These are phyloP conservation scores for Orycteropus afer DNA, from an alignment of 2,113 vertebrate genomes.

Conservation along the genomic window DNA sequence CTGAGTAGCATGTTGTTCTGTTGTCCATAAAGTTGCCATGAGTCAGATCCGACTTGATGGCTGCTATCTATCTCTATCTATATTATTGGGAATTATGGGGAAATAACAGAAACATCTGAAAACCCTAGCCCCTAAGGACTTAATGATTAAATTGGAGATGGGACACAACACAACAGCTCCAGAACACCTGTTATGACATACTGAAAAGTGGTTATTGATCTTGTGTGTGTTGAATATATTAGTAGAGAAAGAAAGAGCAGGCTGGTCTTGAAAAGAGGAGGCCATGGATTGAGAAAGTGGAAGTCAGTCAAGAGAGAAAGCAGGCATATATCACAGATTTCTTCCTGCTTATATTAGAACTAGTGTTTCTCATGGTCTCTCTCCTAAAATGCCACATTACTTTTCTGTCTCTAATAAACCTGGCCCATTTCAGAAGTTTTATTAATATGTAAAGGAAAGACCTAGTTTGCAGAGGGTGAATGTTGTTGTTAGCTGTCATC, in stretches of 20 bases:
- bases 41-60: not conserved
- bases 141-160: not conserved
- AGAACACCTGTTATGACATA: not conserved
- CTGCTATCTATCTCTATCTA: not conserved
- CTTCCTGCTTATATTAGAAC: not conserved
- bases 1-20: not conserved
- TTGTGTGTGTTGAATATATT: rapidly evolving
- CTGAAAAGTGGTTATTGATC: not conserved
- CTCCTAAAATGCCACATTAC: not conserved
- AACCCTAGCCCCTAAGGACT: not conserved
- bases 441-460: not conserved
- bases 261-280: not conserved
- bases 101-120: not conserved
- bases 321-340: not conserved
- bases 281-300: not conserved
- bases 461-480: not conserved
- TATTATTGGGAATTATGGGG: not conserved
- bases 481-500: not conserved
- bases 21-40: not conserved
- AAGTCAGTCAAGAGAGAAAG: not conserved
- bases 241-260: not conserved
- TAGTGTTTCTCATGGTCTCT: not conserved
- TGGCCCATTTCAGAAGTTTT: not conserved
- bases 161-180: not conserved
- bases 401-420: not conserved